Evolutionary conservation across 1,140 invertebrate genomes (phyloP).

Genomic region (Drosophila novamexicana): DNA sequence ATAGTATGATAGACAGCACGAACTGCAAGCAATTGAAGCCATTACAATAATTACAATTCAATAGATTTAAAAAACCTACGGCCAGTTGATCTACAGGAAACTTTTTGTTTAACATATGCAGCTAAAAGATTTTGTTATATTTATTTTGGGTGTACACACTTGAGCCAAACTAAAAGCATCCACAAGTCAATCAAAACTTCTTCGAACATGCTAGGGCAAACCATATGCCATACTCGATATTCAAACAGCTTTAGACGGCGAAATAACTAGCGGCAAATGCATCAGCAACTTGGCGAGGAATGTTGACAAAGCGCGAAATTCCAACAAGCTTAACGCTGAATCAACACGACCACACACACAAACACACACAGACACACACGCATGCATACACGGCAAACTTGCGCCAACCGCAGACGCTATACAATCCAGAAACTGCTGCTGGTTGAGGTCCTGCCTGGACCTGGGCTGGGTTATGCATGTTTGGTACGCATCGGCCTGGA

Average conservation of each 20-base stretch:
- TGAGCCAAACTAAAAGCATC: conserved; percentile 13
- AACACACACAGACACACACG: conserved; percentile 1
- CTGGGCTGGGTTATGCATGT: background rate
- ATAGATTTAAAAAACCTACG: conserved; percentile 1
- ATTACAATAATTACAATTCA: conserved; percentile 16
- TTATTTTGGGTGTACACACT: conserved; percentile 5
- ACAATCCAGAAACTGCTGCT: conserved; percentile 44
- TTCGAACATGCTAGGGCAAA: conserved; percentile 9
- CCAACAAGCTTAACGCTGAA: conserved; percentile 79
- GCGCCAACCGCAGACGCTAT: conserved; percentile 73
- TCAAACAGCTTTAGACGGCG: conserved; percentile 51
- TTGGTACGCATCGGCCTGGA: conserved; percentile 1
- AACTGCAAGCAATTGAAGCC: conserved; percentile 15
- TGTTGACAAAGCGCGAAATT: conserved; percentile 80
- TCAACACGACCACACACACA: conserved; percentile 57
- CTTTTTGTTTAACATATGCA: conserved; percentile 21
- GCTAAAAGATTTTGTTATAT: conserved; percentile 14
- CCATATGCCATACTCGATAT: conserved; percentile 12
- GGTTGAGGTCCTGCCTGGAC: conserved; percentile 23
- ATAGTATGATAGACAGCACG: background rate
- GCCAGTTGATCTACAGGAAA: conserved; percentile 14
- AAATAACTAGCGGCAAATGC: conserved; percentile 57
- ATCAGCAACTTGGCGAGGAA: conserved; percentile 62
- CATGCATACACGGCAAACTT: conserved; percentile 51
- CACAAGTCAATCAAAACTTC: conserved; percentile 49